Evolutionary conservation across 2,797 vertebrate genomes (phyloP).

Genomic region (Meriones psammophilus): DNA sequence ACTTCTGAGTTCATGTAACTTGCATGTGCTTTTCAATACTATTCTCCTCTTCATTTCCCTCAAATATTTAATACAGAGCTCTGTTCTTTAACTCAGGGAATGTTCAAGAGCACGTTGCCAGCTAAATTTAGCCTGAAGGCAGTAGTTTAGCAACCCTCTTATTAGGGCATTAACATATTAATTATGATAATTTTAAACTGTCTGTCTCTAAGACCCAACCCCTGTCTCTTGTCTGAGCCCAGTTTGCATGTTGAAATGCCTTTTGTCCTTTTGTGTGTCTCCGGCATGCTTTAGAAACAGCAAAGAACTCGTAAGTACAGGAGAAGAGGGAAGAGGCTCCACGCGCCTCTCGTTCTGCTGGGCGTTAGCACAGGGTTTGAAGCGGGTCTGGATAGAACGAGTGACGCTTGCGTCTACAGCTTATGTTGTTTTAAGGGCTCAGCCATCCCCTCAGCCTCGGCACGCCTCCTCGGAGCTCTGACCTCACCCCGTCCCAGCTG

Average conservation of each 20-base stretch:
- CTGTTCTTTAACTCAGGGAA: neutral
- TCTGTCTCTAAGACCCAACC: neutral
- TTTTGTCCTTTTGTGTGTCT: neutral
- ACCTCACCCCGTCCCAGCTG: neutral
- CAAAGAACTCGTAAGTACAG: neutral
- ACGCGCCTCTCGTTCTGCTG: neutral
- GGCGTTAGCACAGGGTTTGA: neutral
- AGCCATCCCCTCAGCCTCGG: neutral
- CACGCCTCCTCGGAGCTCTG: neutral
- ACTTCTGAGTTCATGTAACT: neutral
- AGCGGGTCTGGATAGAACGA: neutral
- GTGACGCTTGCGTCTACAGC: neutral
- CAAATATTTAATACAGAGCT: neutral
- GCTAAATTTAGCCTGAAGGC: neutral
- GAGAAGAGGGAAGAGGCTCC: neutral
- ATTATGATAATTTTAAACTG: slow-evolving; percentile 15
- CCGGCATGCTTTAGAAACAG: neutral
- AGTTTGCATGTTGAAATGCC: neutral
- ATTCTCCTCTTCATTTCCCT: neutral
- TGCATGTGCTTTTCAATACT: neutral
- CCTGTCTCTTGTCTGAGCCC: neutral
- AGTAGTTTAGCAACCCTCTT: neutral
- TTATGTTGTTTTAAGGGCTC: neutral
- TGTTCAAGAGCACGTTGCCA: neutral
- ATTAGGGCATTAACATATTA: neutral